Evolutionary conservation across 1,140 invertebrate species (phyloP).

Genomic region (Saccostrea echinata): DNA sequence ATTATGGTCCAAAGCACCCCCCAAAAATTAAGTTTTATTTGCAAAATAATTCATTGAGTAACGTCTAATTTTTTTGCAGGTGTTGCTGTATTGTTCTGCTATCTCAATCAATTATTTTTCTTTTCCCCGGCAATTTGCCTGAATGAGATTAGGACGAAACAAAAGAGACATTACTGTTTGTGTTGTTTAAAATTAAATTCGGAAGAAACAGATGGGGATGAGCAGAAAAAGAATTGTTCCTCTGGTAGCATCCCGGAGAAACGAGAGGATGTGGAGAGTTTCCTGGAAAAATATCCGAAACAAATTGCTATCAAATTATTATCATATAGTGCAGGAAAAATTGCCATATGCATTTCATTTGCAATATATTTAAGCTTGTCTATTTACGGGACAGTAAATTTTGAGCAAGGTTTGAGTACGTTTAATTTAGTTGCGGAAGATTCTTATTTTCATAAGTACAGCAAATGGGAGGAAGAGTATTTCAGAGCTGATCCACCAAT

Average conservation of each 20-base stretch:
- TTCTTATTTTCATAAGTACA: slow-evolving; percentile 40
- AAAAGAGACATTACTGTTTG: slow-evolving; percentile 52
- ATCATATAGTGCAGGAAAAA: slow-evolving; percentile 35
- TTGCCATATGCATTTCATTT: slow-evolving; percentile 43
- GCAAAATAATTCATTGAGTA: slow-evolving; percentile 84
- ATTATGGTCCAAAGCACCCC: too few relatives aligned
- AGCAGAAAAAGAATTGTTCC: slow-evolving; percentile 35
- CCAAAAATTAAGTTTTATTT: too few relatives aligned
- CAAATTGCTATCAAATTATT: slow-evolving; percentile 49
- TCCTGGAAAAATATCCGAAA: slow-evolving; percentile 54
- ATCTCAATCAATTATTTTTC: slow-evolving; percentile 59
- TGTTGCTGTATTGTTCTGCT: slow-evolving; percentile 65
- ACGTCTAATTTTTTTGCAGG: slow-evolving; percentile 44
- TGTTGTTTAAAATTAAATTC: slow-evolving; percentile 49
- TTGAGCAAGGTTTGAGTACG: slow-evolving; percentile 39
- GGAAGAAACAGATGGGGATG: background rate
- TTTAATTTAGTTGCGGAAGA: slow-evolving; percentile 28
- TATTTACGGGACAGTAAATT: slow-evolving; percentile 42
- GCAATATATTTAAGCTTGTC: slow-evolving; percentile 42
- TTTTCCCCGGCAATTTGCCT: slow-evolving; percentile 59
- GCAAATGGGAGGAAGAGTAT: background rate
- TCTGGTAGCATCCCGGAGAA: slow-evolving; percentile 39
- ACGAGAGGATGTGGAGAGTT: slow-evolving; percentile 55
- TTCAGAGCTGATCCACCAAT: background rate
- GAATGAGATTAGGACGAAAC: slow-evolving; percentile 51